phyloP scores from a whole-genome alignment of 2,797 vertebrate genomes.

The Tauraco hartlaubi region DNA sequence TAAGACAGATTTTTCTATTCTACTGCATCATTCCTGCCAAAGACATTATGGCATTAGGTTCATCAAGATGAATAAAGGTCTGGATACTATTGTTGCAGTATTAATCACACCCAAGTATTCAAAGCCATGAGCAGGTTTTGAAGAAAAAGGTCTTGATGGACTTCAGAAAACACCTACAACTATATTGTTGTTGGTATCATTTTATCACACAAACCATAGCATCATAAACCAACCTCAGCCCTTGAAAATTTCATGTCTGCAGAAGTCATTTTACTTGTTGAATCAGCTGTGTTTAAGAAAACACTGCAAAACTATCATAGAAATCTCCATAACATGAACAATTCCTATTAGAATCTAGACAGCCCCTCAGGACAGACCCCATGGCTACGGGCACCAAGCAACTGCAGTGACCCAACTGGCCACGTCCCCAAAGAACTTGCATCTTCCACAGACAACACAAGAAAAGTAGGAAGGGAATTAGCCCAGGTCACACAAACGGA shows the following conservation, averaged over 20 bases:
- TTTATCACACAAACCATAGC: neutral
- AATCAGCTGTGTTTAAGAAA: neutral
- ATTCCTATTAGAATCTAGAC: neutral
- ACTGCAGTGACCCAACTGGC: neutral
- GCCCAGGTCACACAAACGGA: neutral
- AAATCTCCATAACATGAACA: neutral
- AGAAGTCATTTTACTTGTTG: neutral
- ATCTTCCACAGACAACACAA: neutral
- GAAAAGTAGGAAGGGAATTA: neutral
- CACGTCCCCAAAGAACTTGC: neutral
- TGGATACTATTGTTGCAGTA: neutral
- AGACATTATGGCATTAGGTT: neutral
- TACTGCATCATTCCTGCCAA: neutral
- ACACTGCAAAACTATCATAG: neutral
- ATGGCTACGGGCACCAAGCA: neutral
- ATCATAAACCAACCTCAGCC: neutral
- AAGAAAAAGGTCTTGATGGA: neutral
- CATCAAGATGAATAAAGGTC: neutral
- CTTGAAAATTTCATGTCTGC: neutral
- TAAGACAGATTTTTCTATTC: neutral
- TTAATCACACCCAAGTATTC: neutral
- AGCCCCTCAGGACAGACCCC: neutral
- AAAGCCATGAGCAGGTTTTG: neutral
- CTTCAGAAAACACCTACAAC: neutral
- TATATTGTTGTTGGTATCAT: too few relatives aligned